Evolutionary conservation across 2,888 invertebrate species (phyloP).

Genomic region (Eudasyphora cyanicolor): DNA sequence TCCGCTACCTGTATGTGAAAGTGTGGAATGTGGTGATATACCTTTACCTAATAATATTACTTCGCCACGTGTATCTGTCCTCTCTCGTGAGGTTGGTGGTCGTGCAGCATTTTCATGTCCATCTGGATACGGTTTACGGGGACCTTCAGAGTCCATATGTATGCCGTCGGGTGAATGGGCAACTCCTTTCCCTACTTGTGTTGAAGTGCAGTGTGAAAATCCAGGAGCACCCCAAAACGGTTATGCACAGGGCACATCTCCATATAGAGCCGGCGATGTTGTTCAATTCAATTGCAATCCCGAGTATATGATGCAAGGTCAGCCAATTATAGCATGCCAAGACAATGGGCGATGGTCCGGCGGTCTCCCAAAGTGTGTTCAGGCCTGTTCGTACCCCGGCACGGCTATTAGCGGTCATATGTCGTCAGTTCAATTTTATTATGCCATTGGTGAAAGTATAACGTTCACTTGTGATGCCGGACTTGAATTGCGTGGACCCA

Average conservation of each 20-base stretch:
- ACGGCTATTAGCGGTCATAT: slow-evolving; percentile 92
- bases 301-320: slow-evolving; percentile 93
- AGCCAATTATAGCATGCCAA: slow-evolving; percentile 94
- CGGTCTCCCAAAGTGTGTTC: slow-evolving; percentile 90
- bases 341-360: slow-evolving; percentile 93
- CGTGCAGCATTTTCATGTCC: slow-evolving; percentile 90
- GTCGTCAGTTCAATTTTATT: slow-evolving; percentile 93
- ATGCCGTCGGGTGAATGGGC: slow-evolving; percentile 90
- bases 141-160: slow-evolving; percentile 88
- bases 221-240: slow-evolving; percentile 89
- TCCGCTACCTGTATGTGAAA: slow-evolving; percentile 90
- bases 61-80: slow-evolving; percentile 86
- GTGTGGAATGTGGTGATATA: slow-evolving; percentile 92
- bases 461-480: slow-evolving; percentile 91
- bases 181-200: slow-evolving; percentile 87
- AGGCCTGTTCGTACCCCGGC: slow-evolving; percentile 90
- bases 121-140: slow-evolving; percentile 88
- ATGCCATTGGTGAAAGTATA: slow-evolving; percentile 91
- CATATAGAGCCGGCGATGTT: slow-evolving; percentile 91
- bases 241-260: slow-evolving; percentile 88
- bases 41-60: slow-evolving; percentile 82
- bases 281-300: slow-evolving; percentile 93
- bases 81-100: slow-evolving; percentile 90
- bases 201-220: slow-evolving; percentile 90
- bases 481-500: slow-evolving; percentile 87